Conservation (phyloP, 2,113 vertebrate genomes). For the Coturnix japonica region DNA sequence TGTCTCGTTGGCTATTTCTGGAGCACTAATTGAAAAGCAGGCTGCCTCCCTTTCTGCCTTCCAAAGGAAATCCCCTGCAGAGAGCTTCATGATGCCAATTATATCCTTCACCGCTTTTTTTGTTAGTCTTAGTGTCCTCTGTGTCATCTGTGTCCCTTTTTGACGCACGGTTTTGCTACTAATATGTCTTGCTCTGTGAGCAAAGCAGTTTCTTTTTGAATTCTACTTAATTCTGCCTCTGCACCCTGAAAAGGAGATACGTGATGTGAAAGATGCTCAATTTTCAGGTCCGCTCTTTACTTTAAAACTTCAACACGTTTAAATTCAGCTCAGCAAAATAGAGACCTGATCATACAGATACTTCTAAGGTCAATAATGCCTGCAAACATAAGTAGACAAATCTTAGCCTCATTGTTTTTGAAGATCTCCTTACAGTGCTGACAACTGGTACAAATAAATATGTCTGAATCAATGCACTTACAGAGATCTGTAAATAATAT, state of each 20-base stretch:
- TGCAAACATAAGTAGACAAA: neutral
- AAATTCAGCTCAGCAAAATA: neutral
- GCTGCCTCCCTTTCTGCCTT: conserved; percentile 60
- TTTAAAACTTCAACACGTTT: neutral
- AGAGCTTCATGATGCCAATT: conserved; percentile 62
- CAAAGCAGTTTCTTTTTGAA: conserved; percentile 64
- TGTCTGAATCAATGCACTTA: neutral
- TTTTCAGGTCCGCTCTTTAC: neutral
- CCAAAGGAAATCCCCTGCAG: conserved; percentile 57
- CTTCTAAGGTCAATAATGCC: neutral
- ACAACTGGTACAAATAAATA: neutral
- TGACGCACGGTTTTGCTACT: conserved; percentile 66
- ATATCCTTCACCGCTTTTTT: conserved; percentile 73
- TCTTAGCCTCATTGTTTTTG: neutral
- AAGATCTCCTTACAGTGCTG: neutral
- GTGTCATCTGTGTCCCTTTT: conserved; percentile 44
- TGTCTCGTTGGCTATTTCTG: conserved; percentile 65
- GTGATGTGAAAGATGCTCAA: neutral
- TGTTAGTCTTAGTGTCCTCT: conserved; percentile 56
- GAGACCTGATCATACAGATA: neutral
- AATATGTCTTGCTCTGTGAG: conserved; percentile 73
- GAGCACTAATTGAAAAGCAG: conserved; percentile 79
- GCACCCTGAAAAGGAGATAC: neutral
- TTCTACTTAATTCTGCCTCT: neutral
- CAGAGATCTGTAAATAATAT: neutral